These are phyloP conservation scores for Diabrotica virgifera DNA, from an alignment of 1,140 invertebrate species.

Conservation along the genomic window DNA sequence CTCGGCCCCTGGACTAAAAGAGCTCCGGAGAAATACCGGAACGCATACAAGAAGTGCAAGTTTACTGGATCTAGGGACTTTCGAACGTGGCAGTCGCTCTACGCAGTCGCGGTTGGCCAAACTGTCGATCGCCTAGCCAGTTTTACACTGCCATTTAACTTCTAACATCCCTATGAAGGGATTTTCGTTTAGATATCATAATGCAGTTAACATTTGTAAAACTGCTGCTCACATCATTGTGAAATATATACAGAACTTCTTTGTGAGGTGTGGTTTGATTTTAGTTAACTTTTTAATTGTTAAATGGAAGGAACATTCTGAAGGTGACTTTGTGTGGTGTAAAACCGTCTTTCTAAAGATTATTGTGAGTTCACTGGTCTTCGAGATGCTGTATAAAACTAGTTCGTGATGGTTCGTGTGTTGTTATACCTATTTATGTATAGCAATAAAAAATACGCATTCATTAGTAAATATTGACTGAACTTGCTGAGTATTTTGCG, in stretches of 20 bases:
- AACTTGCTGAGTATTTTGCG: neutral
- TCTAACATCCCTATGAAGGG: too few species aligned
- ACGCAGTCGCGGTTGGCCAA: slow-evolving; percentile 18
- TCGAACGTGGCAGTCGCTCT: slow-evolving; percentile 10
- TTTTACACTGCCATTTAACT: slow-evolving; percentile 11
- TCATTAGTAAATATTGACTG: slow-evolving; percentile 8
- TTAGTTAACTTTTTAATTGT: too few species aligned
- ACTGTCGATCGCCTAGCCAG: slow-evolving; percentile 10
- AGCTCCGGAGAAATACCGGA: slow-evolving; percentile 11
- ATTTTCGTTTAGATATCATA: too few species aligned
- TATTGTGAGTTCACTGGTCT: slow-evolving; percentile 22
- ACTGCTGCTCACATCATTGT: too few species aligned
- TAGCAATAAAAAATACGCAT: slow-evolving; percentile 10
- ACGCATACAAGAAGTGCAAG: slow-evolving; percentile 16
- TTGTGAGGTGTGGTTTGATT: too few species aligned
- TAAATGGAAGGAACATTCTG: too few species aligned
- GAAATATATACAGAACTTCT: too few species aligned
- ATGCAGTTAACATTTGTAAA: too few species aligned
- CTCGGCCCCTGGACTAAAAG: too few species aligned
- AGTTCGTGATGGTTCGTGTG: slow-evolving; percentile 12
- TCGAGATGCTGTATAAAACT: slow-evolving; percentile 20
- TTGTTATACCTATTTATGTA: slow-evolving; percentile 6
- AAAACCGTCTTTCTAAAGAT: slow-evolving; percentile 19
- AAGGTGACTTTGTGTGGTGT: slow-evolving; percentile 5
- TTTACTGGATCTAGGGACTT: slow-evolving; percentile 18